Evolutionary conservation across 2,888 invertebrate species (phyloP), one percentile per base, ranked within the genome.

Genomic region (Drosophila formosana): DNA sequence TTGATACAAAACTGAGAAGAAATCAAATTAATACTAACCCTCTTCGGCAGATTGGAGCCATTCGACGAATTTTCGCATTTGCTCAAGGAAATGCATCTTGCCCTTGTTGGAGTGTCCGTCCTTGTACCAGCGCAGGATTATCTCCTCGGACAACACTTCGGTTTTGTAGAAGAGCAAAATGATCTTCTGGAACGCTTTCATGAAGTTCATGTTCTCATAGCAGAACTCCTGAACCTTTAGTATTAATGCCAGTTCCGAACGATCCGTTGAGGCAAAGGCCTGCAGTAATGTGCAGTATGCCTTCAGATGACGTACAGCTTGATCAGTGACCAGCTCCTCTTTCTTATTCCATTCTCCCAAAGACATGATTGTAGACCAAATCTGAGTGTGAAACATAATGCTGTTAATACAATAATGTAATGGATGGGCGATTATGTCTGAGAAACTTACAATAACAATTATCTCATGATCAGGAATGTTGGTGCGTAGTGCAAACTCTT

Each of bases 301-400:
- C 89, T 97, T 97, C 90, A 96, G 94, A 93, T 97, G 97, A 92
- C 97, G 96, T 56, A 97, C 95, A 56, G 98, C 98, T 93, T 99
- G 99, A 91, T 98, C 98, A 53, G 98, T 97, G 77, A 99, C 95
- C 87, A 99, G 93, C 93, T 99, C 99, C 92, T 99, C 99, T 92
- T 99, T 99, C 93, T 99, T 99, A 93, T 98, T 99, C 99, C 98
- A 99, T 93, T 99, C 98, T 68, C 97, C 97, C 89, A 97, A 96
- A 58, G 96, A 95, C 98, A 99, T 99, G 88, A 99, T 95, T 78
- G 97, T 97, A 80, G 95, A 96, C 98, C 98, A 99, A 89, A 98
- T 95, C 97, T 97, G 18, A 30, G 7, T 4, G 18, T 18, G 18
- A 18, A 1, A 1, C n/a, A 13, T 1, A 46, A 45, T 0, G 13